Base-by-base conservation (phyloP, 2,113 vertebrate genomes). In the Lycaon pictus region DNA sequence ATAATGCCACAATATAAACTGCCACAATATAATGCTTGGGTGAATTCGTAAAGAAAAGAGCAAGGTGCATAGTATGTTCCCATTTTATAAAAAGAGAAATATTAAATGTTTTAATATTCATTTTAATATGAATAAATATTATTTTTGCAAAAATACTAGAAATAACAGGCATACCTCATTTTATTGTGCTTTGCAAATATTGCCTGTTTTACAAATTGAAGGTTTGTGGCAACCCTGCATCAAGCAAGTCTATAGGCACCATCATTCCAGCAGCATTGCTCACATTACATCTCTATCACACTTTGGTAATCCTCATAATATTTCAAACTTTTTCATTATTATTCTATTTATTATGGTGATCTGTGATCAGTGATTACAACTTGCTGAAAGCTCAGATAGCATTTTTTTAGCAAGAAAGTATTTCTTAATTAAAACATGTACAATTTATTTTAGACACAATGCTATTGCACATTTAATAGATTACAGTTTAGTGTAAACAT, bases 141-240 rank as follows among this genome's bases (percentile, higher is more conserved):
- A 85, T 29, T 85, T 77, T 56, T n/a, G 43, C 79, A 80, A 74
- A 92, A 65, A 76, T 80, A 65, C 62, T 65, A 80, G 79, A 93
- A 83, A 25, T 25, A 48, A 76, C 10, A 35, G n/a, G 23, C 72
- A 74, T 27, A 16, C 22, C 72, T 76, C 72, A 8, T 43, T 15
- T 76, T 48, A 48, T 74, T 25, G 20, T 48, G 23, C 37, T 48
- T 48, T 43, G 16, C 65, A 69, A 69, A n/a, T 17, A 69, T 6
- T 69, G 23, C 22, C 71, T 25, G 25, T 48, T 48, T 4, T n/a
- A 22, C 23, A 48, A 43, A 76, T 25, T 23, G 1, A 27, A 76
- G 72, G 72, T 76, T 7, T 15, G 72, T 1, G 12, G 37, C 37
- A 15, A 25, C 37, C 72, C 35, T 3, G 3, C 72, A 12, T 27